These are phyloP conservation scores for Lathamus discolor DNA, from an alignment of 2,113 vertebrate species.

Conservation along the genomic window DNA sequence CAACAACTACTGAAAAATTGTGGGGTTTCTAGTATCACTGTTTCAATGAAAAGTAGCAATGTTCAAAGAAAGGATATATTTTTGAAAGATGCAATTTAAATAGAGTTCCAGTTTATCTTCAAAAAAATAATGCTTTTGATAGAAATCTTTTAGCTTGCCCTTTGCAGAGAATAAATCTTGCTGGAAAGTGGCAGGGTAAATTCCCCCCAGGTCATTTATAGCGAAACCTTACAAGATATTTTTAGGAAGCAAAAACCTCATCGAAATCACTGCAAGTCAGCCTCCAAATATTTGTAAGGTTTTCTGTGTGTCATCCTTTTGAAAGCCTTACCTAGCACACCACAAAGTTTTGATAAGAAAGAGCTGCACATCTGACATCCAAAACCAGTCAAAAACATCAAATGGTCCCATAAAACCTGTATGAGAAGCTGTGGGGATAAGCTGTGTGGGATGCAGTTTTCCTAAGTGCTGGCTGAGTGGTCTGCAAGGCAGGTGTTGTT, in stretches of 20 bases:
- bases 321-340: neutral
- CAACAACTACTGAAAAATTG: neutral
- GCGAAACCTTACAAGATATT: neutral
- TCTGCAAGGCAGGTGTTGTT: neutral
- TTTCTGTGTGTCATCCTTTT: neutral
- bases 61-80: neutral
- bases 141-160: neutral
- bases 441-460: neutral
- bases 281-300: neutral
- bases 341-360: neutral
- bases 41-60: neutral
- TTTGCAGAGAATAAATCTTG: neutral
- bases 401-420: rapidly evolving
- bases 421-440: rapidly evolving
- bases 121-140: neutral
- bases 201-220: neutral
- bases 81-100: neutral
- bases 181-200: neutral
- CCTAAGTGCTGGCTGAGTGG: rapidly evolving
- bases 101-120: neutral
- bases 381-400: neutral
- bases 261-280: neutral
- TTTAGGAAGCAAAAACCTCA: neutral
- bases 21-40: neutral
- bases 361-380: neutral